Evolutionary conservation across 2,888 invertebrate species (phyloP).

Genomic region (Drepanosiphum platanoidis): DNA sequence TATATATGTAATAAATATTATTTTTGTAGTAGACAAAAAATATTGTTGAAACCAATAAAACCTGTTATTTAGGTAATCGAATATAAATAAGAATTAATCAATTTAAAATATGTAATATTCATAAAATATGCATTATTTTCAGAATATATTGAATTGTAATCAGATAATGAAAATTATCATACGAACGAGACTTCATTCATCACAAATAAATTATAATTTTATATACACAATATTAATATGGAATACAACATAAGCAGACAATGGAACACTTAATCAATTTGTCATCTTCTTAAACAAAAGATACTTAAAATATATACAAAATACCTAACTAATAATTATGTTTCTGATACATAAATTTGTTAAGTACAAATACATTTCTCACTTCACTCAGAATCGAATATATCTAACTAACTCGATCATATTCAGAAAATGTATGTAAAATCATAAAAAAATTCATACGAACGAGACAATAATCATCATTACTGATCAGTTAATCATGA

Average conservation of each 20-base stretch:
- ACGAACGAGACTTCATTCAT: conserved; percentile 13
- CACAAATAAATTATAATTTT: background rate
- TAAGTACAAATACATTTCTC: too few species aligned
- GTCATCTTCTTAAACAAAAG: background rate
- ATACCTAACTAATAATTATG: too few species aligned
- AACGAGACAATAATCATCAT: conserved; percentile 14
- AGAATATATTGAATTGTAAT: background rate
- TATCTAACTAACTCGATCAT: too few species aligned
- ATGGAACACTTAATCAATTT: background rate
- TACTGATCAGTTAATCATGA: background rate
- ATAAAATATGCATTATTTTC: background rate
- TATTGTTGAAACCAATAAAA: background rate
- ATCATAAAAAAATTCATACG: conserved; percentile 17
- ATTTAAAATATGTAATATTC: background rate
- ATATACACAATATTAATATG: background rate
- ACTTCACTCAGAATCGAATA: too few species aligned
- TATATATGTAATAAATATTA: background rate
- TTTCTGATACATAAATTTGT: too few species aligned
- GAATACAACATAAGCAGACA: background rate
- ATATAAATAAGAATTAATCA: too few species aligned
- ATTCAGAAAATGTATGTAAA: conserved; percentile 1
- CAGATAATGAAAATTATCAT: conserved; percentile 7
- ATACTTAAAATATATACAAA: background rate
- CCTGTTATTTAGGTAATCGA: too few species aligned
- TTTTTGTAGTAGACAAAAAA: too few species aligned